A percentile compares a stretch with the other conserved stretches of the same genome.
Evolutionary conservation across 2,888 invertebrate genomes (phyloP).

Genomic region (Xanthorhoe spadicearia): DNA sequence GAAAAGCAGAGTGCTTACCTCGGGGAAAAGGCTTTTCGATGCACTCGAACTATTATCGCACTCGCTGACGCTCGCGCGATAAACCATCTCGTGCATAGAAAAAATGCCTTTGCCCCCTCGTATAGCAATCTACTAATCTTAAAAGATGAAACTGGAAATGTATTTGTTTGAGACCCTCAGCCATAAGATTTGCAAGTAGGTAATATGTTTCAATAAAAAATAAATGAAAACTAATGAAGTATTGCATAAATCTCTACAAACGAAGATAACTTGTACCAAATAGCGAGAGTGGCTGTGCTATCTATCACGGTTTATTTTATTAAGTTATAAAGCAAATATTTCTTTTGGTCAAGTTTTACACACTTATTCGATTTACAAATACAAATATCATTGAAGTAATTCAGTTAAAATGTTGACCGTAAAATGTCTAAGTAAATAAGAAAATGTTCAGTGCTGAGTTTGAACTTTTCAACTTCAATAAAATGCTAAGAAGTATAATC

Average conservation of each 20-base stretch:
- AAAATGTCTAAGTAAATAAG: not conserved
- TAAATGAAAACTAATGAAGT: not conserved
- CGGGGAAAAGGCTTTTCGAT: too few relatives aligned
- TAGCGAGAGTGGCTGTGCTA: not conserved
- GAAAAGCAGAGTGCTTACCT: too few relatives aligned
- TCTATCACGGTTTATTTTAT: not conserved
- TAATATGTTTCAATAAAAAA: not conserved
- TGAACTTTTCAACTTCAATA: not conserved
- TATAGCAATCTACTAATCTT: too few relatives aligned
- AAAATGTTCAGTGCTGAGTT: not conserved
- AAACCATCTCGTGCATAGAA: too few relatives aligned
- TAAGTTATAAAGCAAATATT: not conserved
- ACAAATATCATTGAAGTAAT: not conserved
- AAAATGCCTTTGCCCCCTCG: too few relatives aligned
- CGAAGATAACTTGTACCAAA: constrained; percentile 1
- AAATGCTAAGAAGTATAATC: not conserved
- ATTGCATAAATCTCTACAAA: not conserved
- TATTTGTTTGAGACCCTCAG: not conserved
- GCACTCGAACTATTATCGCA: too few relatives aligned
- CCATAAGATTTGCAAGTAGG: not conserved
- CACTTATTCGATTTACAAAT: not conserved
- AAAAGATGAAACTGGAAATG: too few relatives aligned
- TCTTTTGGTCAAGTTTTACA: not conserved
- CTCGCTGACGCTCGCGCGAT: too few relatives aligned
- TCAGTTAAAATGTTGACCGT: not conserved